Evolutionary conservation across 2,888 invertebrate genomes (phyloP), one percentile per base, ranked within the genome.

Genomic region (Calephelis perditalis): DNA sequence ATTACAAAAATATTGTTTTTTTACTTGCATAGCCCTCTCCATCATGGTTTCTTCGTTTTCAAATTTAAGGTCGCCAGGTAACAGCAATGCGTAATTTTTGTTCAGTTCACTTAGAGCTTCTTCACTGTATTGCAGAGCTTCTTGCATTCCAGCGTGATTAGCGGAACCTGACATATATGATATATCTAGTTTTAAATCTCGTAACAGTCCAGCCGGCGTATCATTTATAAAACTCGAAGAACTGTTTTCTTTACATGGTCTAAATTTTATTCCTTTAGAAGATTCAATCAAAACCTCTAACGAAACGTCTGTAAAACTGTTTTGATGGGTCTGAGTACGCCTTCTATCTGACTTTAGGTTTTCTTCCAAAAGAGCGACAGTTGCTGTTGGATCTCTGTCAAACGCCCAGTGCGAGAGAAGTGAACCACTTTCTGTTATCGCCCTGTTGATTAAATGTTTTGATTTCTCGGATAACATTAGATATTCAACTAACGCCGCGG

Each of bases 391-490:
- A 54, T 77, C 63, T 62, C 86, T 79, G 57, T 86, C 84, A 55
- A 84, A 65, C 12, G 84, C 84, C 79, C 81, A 82, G 52, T 79
- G 74, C 7, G 84, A 79, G 8, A 87, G 72, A 12, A 81, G 69
- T 5, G 81, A 79, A 3, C 88, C 88, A 65, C 85, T 87, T 65
- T 87, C 86, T 8, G 80, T 71, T 10, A 89, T 86, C 2, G 79
- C 82, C 75, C 81, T 84, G 26, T 68, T 73, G n/a, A 87, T 69
- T 40, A 78, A 72, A 4, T 64, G 59, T 60, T 71, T 78, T 52
- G 84, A 82, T 62, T 64, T 67, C 2, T 79, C 71, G 10, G 78
- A 80, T 44, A 87, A 45, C 3, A 81, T 75, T 54, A 89, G 67
- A 64, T 81, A 84, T 36, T 81, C 84, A 2, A 77, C 85, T 49